phyloP scores from a whole-genome alignment of 2,888 invertebrate species.

The Tenthredo distinguenda region DNA sequence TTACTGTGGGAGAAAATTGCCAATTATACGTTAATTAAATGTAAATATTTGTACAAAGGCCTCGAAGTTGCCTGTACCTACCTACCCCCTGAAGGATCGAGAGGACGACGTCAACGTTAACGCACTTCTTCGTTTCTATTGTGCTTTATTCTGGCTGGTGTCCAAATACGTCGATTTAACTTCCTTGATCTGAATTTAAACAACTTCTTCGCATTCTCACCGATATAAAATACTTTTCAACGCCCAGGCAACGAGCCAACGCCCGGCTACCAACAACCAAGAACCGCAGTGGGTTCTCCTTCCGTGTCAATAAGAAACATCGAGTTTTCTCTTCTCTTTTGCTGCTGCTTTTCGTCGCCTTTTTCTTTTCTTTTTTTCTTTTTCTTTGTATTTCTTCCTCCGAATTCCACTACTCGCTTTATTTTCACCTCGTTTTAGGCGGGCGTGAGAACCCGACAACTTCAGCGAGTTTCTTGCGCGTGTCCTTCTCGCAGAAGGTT shows the following conservation, averaged over 20 bases:
- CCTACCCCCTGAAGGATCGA: not conserved
- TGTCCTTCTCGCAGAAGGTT: slow-evolving; percentile 11
- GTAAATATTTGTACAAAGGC: slow-evolving; percentile 19
- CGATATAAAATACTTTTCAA: slow-evolving; percentile 59
- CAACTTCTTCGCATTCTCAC: slow-evolving; percentile 60
- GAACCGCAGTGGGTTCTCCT: slow-evolving; percentile 36
- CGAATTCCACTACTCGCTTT: slow-evolving; percentile 2
- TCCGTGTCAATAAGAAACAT: slow-evolving; percentile 41
- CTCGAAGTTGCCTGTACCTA: not conserved
- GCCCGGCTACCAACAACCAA: slow-evolving; percentile 36
- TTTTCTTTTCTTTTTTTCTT: not conserved
- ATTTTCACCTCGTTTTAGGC: slow-evolving; percentile 39
- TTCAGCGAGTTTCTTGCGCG: slow-evolving; percentile 28
- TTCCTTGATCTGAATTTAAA: slow-evolving; percentile 62
- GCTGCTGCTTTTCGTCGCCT: not conserved
- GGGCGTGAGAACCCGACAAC: slow-evolving; percentile 37
- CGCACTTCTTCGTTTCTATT: slow-evolving; percentile 42
- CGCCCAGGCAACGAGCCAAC: slow-evolving; percentile 41
- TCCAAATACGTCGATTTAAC: slow-evolving; percentile 61
- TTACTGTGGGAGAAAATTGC: not conserved
- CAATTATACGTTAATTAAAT: slow-evolving; percentile 17
- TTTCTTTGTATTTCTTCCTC: not conserved
- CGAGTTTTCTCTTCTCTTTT: slow-evolving; percentile 35
- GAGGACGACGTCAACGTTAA: not conserved
- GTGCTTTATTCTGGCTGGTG: slow-evolving; percentile 62